phyloP scores from a whole-genome alignment of 2,888 invertebrate genomes.

The Drosophila barbarae region DNA sequence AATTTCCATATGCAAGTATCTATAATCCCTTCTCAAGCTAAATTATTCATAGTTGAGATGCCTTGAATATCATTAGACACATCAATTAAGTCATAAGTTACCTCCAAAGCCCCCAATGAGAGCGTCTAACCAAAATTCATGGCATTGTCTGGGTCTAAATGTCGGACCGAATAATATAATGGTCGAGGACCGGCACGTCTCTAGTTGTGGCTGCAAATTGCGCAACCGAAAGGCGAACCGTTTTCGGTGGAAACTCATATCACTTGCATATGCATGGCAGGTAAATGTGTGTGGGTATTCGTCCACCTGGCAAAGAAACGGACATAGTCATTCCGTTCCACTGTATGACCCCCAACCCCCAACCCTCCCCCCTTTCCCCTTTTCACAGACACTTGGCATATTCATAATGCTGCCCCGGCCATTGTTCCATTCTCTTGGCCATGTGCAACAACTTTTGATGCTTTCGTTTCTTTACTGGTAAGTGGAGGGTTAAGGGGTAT shows the following conservation, averaged over 20 bases:
- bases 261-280: slow-evolving; percentile 42
- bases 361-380: background rate
- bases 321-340: slow-evolving; percentile 26
- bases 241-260: slow-evolving; percentile 23
- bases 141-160: slow-evolving; percentile 16
- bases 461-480: slow-evolving; percentile 8
- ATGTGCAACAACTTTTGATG: slow-evolving; percentile 42
- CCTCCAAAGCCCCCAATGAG: slow-evolving; percentile 9
- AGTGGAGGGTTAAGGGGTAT: background rate
- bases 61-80: slow-evolving; percentile 21
- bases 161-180: slow-evolving; percentile 20
- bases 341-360: slow-evolving; percentile 9
- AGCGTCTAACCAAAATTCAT: slow-evolving; percentile 34
- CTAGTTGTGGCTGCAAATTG: slow-evolving; percentile 40
- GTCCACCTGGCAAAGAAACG: slow-evolving; percentile 20
- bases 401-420: slow-evolving; percentile 44
- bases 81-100: slow-evolving; percentile 36
- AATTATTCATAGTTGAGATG: slow-evolving; percentile 12
- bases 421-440: slow-evolving; percentile 39
- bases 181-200: slow-evolving; percentile 35
- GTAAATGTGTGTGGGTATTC: slow-evolving; percentile 35
- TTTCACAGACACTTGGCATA: slow-evolving; percentile 26
- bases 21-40: slow-evolving; percentile 1
- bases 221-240: slow-evolving; percentile 16
- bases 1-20: background rate